Percentiles rank a stretch among this genome's conserved stretches.
Evolutionary conservation across 1,140 invertebrate genomes (phyloP).

Genomic region (Leptoteleia sp.): DNA sequence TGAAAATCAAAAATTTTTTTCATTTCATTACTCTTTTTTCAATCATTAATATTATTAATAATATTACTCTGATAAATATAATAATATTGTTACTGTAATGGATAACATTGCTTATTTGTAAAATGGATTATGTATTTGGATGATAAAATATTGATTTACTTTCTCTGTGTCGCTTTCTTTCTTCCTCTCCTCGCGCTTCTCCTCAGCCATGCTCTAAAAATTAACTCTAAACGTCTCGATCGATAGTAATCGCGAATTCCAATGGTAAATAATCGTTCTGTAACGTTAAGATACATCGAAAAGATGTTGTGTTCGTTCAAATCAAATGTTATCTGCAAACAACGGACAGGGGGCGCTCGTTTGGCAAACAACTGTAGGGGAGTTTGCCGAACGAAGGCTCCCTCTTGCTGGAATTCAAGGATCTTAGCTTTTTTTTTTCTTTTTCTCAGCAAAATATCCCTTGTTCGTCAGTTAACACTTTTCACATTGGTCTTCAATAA

Average conservation of each 20-base stretch:
- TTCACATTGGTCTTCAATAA: constrained; percentile 52
- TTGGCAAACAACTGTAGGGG: constrained; percentile 2
- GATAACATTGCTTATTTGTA: no score
- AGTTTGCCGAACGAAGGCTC: constrained; percentile 14
- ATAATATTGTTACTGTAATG: no score
- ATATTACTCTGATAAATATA: no score
- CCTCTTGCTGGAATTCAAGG: constrained; percentile 7
- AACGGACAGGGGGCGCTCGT: constrained; percentile 14
- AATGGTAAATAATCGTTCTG: constrained; percentile 56
- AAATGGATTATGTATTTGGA: constrained; percentile 15
- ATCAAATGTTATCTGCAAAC: constrained; percentile 49
- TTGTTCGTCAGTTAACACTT: constrained; percentile 57
- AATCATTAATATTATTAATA: no score
- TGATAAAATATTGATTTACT: constrained; percentile 41
- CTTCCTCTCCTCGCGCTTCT: constrained; percentile 66
- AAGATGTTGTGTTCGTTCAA: constrained; percentile 8
- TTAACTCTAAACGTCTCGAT: constrained; percentile 75
- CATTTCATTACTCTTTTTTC: constrained; percentile 11
- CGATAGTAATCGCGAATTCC: constrained; percentile 70
- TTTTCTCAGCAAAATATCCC: constrained; percentile 24
- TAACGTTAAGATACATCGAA: constrained; percentile 31
- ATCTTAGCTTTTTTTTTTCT: not conserved
- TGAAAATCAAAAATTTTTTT: constrained; percentile 24
- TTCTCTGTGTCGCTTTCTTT: constrained; percentile 46
- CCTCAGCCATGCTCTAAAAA: constrained; percentile 78